phyloP scores from a whole-genome alignment of 2,888 invertebrate genomes.

The Drosophila borborema region DNA sequence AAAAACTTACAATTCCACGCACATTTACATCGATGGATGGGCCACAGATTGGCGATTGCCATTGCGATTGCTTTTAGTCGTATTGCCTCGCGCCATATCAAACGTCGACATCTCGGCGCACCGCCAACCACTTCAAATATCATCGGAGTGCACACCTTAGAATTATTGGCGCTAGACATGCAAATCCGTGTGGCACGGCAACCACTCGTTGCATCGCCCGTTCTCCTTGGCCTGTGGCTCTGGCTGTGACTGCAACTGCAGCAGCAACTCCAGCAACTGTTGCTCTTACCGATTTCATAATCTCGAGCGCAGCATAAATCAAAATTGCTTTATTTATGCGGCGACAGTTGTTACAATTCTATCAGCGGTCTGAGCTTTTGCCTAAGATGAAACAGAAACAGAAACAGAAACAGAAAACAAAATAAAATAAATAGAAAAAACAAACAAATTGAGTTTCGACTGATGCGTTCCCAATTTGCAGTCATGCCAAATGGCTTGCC shows the following conservation, averaged over 20 bases:
- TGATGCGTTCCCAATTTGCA: constrained; percentile 69
- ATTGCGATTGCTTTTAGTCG: constrained; percentile 40
- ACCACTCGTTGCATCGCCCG: constrained; percentile 26
- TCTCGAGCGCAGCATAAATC: constrained; percentile 72
- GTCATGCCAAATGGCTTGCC: constrained; percentile 60
- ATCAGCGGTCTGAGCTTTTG: constrained; percentile 62
- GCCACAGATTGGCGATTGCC: constrained; percentile 51
- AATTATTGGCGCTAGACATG: constrained; percentile 83
- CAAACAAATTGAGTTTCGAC: constrained; percentile 67
- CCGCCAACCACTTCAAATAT: constrained; percentile 70
- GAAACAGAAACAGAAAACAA: not conserved
- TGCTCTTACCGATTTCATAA: constrained; percentile 68
- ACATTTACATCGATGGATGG: constrained; percentile 55
- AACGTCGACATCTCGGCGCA: constrained; percentile 72
- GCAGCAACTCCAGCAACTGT: constrained; percentile 1
- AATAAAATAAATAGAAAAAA: constrained; percentile 18
- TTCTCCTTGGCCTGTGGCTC: constrained; percentile 36
- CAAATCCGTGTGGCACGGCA: constrained; percentile 68
- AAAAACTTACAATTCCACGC: constrained; percentile 56
- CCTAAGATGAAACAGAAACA: constrained; percentile 17
- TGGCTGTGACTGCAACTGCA: constrained; percentile 8
- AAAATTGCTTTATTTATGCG: constrained; percentile 76
- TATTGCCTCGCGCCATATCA: constrained; percentile 75
- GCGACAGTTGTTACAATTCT: constrained; percentile 82
- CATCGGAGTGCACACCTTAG: constrained; percentile 75